Conservation (phyloP, 2,113 vertebrate genomes). For the human region DNA sequence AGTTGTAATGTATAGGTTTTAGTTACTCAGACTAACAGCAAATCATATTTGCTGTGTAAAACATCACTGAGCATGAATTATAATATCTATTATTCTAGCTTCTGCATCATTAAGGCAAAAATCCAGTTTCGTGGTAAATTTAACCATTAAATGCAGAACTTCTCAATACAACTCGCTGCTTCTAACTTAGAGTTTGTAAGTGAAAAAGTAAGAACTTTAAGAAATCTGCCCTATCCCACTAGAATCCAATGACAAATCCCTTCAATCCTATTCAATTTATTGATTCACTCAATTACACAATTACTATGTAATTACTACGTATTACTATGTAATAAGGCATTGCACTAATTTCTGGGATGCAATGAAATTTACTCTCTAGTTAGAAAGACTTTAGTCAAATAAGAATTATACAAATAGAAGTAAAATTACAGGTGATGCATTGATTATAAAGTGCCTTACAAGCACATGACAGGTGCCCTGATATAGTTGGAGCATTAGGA, state of each 20-base stretch:
- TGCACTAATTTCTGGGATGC: neutral
- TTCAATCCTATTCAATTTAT: neutral
- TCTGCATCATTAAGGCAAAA: slow-evolving; percentile 21
- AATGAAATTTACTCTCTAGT: neutral
- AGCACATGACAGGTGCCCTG: neutral
- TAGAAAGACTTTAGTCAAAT: neutral
- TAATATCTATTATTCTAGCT: slow-evolving; percentile 23
- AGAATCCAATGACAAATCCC: neutral
- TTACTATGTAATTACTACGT: neutral
- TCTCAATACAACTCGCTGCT: neutral
- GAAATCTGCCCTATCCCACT: neutral
- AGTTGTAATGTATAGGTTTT: neutral
- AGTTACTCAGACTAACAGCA: neutral
- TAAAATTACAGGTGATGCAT: neutral
- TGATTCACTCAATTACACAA: neutral
- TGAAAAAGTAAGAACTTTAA: slow-evolving; percentile 1
- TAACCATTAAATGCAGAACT: neutral
- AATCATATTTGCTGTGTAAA: slow-evolving; percentile 32
- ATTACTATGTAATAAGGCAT: neutral
- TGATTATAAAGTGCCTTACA: neutral
- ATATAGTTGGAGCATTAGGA: neutral
- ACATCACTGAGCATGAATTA: neutral
- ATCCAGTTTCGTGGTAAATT: slow-evolving; percentile 23
- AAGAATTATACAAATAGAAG: neutral
- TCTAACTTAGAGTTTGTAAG: neutral